Conservation (phyloP, 2,888 invertebrate species). For the Matsumyia berberina region DNA sequence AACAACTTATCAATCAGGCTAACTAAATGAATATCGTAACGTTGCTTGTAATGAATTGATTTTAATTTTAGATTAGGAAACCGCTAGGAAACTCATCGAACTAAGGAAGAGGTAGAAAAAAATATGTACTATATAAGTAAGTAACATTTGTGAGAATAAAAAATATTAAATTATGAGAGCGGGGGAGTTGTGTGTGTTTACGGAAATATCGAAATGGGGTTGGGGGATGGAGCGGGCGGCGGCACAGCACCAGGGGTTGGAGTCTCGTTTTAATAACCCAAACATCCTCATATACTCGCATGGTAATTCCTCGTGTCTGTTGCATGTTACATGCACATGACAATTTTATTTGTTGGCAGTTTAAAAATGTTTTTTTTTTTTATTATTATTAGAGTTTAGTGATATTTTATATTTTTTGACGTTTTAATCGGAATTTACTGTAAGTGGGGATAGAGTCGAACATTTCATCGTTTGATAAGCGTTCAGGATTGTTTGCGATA, state of each 20-base stretch:
- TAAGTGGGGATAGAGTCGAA: no score
- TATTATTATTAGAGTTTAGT: constrained; percentile 15
- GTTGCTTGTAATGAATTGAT: constrained; percentile 75
- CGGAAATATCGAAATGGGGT: constrained; percentile 5
- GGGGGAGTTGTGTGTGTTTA: constrained; percentile 3
- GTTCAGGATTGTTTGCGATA: no score
- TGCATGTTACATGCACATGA: constrained; percentile 75
- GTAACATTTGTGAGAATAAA: not conserved
- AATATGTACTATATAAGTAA: not conserved
- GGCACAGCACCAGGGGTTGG: constrained; percentile 10
- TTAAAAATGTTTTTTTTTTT: constrained; percentile 50
- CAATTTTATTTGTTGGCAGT: constrained; percentile 63
- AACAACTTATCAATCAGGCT: constrained; percentile 74
- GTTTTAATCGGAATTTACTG: not conserved
- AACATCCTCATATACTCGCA: constrained; percentile 58
- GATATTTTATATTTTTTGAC: constrained; percentile 40
- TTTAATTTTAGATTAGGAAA: constrained; percentile 76
- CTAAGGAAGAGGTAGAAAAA: constrained; percentile 28
- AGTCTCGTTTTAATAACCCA: constrained; percentile 61
- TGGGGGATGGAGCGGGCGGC: constrained; percentile 11
- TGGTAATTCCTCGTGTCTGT: constrained; percentile 67
- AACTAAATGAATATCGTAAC: constrained; percentile 73
- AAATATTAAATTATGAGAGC: constrained; percentile 52
- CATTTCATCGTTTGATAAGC: no score
- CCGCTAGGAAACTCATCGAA: constrained; percentile 59